These are phyloP conservation scores for Neocloeon triangulifer DNA, from an alignment of 1,140 invertebrate genomes.

Conservation along the genomic window DNA sequence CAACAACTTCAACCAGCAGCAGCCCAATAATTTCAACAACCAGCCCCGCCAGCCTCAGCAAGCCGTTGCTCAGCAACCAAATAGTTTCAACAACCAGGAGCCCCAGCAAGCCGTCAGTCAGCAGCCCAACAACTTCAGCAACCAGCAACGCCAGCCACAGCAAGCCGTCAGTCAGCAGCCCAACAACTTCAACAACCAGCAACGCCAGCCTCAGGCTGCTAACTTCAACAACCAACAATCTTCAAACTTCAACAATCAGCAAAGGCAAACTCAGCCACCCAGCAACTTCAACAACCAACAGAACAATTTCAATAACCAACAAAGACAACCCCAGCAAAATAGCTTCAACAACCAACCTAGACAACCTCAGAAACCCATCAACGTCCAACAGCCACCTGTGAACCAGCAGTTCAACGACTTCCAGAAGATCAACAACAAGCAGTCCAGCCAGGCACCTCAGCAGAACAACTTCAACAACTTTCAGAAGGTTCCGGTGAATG, in stretches of 20 bases:
- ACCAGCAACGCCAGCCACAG: background rate
- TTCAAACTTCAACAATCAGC: background rate
- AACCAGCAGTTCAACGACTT: slow-evolving; percentile 9
- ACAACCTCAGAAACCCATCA: slow-evolving; percentile 12
- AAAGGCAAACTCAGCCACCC: background rate
- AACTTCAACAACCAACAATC: background rate
- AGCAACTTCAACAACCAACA: slow-evolving; percentile 14
- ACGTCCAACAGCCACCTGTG: slow-evolving; percentile 10
- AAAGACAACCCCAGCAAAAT: slow-evolving; percentile 11
- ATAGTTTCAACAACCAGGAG: too few relatives aligned
- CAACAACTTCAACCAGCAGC: too few relatives aligned
- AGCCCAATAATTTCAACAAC: too few relatives aligned
- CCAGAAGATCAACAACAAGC: slow-evolving; percentile 12
- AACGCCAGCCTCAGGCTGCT: background rate
- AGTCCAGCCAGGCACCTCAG: slow-evolving; percentile 10
- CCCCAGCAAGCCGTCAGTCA: background rate
- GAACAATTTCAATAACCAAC: slow-evolving; percentile 20
- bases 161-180: background rate
- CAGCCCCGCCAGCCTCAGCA: too few relatives aligned
- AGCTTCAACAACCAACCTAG: slow-evolving; percentile 11
- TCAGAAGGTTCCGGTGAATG: slow-evolving; percentile 9
- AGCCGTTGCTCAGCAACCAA: too few relatives aligned
- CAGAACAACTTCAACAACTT: slow-evolving; percentile 6
- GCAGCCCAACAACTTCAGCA: background rate
- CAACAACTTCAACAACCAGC: background rate